Evolutionary conservation across 64 coral and sea anemone genomes (phyloP), one percentile per base, ranked within the genome.

Genomic region (Porites australiensis): DNA sequence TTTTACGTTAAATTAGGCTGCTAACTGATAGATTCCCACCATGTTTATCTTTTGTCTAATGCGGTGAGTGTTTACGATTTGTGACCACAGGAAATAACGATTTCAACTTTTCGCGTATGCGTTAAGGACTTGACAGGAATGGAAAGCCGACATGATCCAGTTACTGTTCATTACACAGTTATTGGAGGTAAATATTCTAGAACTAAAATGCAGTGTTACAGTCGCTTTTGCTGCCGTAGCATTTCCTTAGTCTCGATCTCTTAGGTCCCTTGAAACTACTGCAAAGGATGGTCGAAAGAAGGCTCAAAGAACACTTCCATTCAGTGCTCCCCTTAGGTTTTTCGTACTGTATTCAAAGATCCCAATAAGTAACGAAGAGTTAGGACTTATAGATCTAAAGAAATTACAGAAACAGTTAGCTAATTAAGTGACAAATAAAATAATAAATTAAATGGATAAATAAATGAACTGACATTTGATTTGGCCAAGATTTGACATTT

Each of bases 111-210:
- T 37, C 27, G 27, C 27, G 27, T 95, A 18, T 95, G 93, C 23
- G 93, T 82, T 16, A 90, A 88, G 60, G 79, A 95, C 63, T 80
- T 95, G 3, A 69, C 73, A 45, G 88, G 81, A 27, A 46, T 69
- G 46, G 64, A 86, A 47, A 86, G 63, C 13, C 72, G 71, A n/a
- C 62, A 76, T 6, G 69, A 76, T 37, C 58, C 70, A 5, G 83
- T 89, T 20, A 57, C 58, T 14, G 64, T 94, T 10, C 72, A 86
- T 55, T 94, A 94, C 22, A 37, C 89, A 6, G 81, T 95, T 18
- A 83, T 76, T 60, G 93, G 93, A 95, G 88, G 93, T 95, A 90
- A 52, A 55, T n/a, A 21, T 50, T 0, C 53, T 55, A 0, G 10
- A 55, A 11, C 10, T 11, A 55, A 55, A 55, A 55, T 55, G 10